phyloP scores from a whole-genome alignment of 2,888 invertebrate genomes.

The Clepsis dumicolana region DNA sequence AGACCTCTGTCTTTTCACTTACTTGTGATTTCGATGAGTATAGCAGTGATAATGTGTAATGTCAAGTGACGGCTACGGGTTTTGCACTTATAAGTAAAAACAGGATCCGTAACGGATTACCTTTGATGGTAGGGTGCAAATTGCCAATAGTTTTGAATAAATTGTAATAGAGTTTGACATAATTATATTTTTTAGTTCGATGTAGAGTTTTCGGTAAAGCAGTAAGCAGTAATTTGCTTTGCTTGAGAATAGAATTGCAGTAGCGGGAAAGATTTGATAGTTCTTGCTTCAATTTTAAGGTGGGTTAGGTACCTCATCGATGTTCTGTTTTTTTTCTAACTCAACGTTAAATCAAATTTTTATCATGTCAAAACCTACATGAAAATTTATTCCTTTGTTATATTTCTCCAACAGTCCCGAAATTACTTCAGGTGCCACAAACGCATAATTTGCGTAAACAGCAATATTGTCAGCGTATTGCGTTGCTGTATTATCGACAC shows the following conservation, averaged over 20 bases:
- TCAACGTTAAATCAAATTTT: neutral
- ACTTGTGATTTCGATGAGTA: neutral
- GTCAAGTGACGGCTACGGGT: conserved; percentile 5
- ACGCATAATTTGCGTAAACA: too few relatives aligned
- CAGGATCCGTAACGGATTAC: conserved; percentile 1
- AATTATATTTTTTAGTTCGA: neutral
- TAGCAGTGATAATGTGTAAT: conserved; percentile 25
- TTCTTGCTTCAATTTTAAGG: too few relatives aligned
- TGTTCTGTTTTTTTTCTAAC: neutral
- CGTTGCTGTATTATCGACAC: neutral
- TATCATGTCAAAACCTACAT: neutral
- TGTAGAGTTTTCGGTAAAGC: conserved; percentile 3
- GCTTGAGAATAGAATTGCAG: neutral
- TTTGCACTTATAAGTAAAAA: neutral
- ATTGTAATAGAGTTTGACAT: neutral
- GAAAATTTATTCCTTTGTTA: too few relatives aligned
- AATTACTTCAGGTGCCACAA: too few relatives aligned
- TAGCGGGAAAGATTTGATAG: neutral
- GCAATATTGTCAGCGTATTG: too few relatives aligned
- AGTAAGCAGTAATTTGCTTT: conserved; percentile 14
- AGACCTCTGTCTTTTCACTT: neutral
- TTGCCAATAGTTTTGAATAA: neutral
- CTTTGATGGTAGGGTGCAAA: conserved; percentile 1
- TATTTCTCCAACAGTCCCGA: too few relatives aligned
- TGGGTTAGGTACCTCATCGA: neutral